Conservation (phyloP, 2,797 vertebrate genomes). For the Myioborus miniatus region DNA sequence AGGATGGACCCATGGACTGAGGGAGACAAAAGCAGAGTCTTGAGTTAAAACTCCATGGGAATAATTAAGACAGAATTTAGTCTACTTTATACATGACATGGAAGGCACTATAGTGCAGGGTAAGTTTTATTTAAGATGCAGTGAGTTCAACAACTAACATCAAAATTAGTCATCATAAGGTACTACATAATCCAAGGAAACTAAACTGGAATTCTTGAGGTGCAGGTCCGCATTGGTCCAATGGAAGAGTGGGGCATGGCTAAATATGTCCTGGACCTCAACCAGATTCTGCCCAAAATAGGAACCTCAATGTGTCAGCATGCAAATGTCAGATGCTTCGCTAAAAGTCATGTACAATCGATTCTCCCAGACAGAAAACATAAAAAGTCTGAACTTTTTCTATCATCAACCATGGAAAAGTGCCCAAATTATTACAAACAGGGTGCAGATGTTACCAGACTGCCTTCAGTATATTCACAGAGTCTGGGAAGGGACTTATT, state of each 20-base stretch:
- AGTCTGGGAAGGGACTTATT: background rate
- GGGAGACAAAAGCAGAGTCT: background rate
- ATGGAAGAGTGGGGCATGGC: background rate
- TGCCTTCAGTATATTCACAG: background rate
- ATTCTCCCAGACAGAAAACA: background rate
- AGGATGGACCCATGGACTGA: background rate
- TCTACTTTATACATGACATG: background rate
- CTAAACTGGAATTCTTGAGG: background rate
- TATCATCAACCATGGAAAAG: background rate
- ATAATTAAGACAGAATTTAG: background rate
- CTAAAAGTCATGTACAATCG: background rate
- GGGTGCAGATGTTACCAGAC: background rate
- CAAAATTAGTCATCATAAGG: background rate
- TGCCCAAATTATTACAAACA: background rate
- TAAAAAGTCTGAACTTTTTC: background rate
- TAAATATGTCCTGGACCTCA: background rate
- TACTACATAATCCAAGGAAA: background rate
- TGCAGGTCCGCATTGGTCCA: background rate
- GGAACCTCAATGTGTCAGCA: background rate
- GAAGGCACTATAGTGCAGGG: background rate
- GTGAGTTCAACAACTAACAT: background rate
- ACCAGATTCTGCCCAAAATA: background rate
- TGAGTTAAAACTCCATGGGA: background rate
- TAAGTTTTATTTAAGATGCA: background rate
- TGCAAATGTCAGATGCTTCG: background rate